Evolutionary conservation across 2,888 invertebrate species (phyloP), one percentile per base, ranked within the genome.

Genomic region (Listrodromus nycthemerus): DNA sequence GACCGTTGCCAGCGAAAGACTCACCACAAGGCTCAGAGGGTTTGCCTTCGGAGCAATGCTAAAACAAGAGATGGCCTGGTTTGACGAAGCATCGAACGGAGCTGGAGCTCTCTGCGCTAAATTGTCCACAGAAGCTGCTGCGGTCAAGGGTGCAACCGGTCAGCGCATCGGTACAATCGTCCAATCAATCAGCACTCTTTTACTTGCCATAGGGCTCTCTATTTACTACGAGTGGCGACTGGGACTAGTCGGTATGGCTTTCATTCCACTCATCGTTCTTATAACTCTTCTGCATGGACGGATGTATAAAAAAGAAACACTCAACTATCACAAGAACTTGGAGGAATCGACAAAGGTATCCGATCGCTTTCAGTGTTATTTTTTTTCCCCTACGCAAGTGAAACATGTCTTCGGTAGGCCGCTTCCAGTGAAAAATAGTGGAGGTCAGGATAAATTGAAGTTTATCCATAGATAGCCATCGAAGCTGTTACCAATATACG

Each of bases 121-220:
- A 80, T 94, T 97, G 6, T 96, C 97, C 0, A 96, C 96, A 0
- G 97, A 97, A 94, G 96, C 97, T 0, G 95, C 97, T 0, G 95
- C 95, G 76, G 96, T 97, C 0, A 97, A 97, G 94, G 97, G 97
- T 88, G 97, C 97, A 94, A 97, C 97, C 3, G 97, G 97, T n/a
- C 97, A 96, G 93, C 95, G 97, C 83, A 95, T 97, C 76, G 97
- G 97, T 6, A 96, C 96, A 21, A 95, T 97, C 50, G 93, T 97
- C 0, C 97, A 97, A 92, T 96, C 97, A 0, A 86, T 96, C 5
- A 95, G 97, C 1, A 97, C 97, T 0, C 94, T 97, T 19, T 90
- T 94, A 0, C 93, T 97, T 21, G 95, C 96, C 3, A 92, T 97
- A 33, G 95, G 94, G 0, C 92, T 97, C 0, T 95, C 96, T 0